phyloP scores from a whole-genome alignment of 2,888 invertebrate genomes.

The Trichacis sp. region DNA sequence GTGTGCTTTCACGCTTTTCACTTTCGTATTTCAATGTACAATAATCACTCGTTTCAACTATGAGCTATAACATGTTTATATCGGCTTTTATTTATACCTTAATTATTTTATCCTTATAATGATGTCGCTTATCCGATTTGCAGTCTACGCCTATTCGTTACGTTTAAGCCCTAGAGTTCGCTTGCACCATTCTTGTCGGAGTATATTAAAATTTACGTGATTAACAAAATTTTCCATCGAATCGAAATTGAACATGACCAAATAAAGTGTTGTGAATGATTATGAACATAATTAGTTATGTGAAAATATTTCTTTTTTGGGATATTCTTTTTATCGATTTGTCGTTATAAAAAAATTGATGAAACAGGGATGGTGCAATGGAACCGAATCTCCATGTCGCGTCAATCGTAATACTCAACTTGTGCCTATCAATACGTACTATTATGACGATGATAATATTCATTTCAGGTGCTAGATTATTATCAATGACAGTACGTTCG shows the following conservation, averaged over 20 bases:
- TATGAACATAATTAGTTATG: no score
- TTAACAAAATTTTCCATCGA: no score
- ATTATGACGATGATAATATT: conserved; percentile 40
- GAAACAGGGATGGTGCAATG: conserved; percentile 15
- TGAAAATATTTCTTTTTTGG: no score
- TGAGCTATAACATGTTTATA: conserved; percentile 25
- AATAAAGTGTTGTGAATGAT: no score
- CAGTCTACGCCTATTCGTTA: conserved; percentile 36
- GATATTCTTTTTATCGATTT: no score
- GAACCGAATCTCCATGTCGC: conserved; percentile 21
- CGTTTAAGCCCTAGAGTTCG: conserved; percentile 31
- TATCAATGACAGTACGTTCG: conserved; percentile 34
- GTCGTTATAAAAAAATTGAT: no score
- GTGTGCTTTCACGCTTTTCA: conserved; percentile 18
- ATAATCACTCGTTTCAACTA: conserved; percentile 21
- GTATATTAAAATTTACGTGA: no score
- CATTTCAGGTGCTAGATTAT: conserved; percentile 31
- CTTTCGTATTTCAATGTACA: conserved; percentile 22
- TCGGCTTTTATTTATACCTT: conserved; percentile 38
- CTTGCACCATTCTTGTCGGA: conserved; percentile 3
- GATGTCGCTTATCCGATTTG: conserved; percentile 27
- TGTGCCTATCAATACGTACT: conserved; percentile 39
- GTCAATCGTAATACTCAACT: conserved; percentile 31
- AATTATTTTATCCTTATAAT: conserved; percentile 34
- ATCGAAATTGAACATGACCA: no score